phyloP scores from a whole-genome alignment of 2,113 vertebrate species.

The Synodontis membranacea region DNA sequence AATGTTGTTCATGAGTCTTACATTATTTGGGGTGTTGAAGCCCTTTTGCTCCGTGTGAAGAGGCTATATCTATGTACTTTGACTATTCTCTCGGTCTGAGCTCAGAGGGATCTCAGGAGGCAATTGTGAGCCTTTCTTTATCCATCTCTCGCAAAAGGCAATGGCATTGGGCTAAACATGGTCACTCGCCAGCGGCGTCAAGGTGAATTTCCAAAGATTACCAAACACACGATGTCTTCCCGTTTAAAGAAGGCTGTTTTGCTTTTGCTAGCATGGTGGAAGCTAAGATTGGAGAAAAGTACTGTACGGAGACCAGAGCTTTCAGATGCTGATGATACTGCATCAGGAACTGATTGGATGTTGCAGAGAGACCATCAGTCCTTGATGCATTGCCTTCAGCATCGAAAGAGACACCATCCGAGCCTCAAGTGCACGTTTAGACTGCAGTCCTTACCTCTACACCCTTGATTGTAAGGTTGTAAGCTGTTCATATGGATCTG shows the following conservation, averaged over 20 bases:
- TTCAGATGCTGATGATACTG: conserved; percentile 95
- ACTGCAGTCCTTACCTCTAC: not conserved
- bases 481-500: not conserved
- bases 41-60: not conserved
- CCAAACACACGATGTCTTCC: conserved; percentile 57
- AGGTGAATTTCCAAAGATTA: conserved; percentile 56
- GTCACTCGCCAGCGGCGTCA: conserved; percentile 70
- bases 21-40: not conserved
- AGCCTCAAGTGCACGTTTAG: not conserved
- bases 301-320: conserved; percentile 40
- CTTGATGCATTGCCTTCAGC: conserved; percentile 94
- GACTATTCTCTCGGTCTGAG: not conserved
- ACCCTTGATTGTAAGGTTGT: not conserved
- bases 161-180: conserved; percentile 88
- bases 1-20: not conserved
- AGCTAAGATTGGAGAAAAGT: not conserved
- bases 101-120: conserved; percentile 81
- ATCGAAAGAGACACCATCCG: conserved; percentile 77
- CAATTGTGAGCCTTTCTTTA: conserved; percentile 84
- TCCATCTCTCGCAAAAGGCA: conserved; percentile 78
- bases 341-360: conserved; percentile 98
- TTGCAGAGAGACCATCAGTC: conserved; percentile 81
- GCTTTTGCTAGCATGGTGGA: conserved; percentile 5
- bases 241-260: not conserved
- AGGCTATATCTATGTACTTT: not conserved